Conservation (phyloP, 2,113 vertebrate species). For the Galemys pyrenaicus region DNA sequence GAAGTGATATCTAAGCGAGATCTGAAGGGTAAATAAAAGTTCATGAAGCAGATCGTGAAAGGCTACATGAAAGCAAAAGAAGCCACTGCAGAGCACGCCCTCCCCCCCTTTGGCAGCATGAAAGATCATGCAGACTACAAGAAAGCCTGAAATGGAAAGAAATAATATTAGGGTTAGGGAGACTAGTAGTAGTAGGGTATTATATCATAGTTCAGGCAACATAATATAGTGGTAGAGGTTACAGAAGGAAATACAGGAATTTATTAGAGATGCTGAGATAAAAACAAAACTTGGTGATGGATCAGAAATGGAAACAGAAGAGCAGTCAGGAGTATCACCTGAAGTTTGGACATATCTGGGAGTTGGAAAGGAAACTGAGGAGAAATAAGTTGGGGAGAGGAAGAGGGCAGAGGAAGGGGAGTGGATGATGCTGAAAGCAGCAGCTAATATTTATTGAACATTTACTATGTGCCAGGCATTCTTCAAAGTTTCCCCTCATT, state of each 20-base stretch:
- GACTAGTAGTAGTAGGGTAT: neutral
- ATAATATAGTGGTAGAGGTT: neutral
- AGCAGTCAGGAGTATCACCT: neutral
- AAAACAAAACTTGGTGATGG: neutral
- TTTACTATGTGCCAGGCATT: neutral
- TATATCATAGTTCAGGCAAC: neutral
- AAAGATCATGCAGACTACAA: neutral
- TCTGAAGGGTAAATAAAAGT: neutral
- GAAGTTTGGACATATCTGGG: neutral
- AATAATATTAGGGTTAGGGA: neutral
- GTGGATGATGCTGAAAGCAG: neutral
- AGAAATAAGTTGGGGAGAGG: neutral
- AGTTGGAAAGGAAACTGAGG: neutral
- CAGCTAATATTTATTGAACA: neutral
- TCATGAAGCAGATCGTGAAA: neutral
- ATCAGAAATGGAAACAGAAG: neutral
- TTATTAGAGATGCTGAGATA: neutral
- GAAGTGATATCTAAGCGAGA: neutral
- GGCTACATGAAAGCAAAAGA: neutral
- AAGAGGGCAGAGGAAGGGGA: neutral
- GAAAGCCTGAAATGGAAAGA: neutral
- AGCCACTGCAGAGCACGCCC: neutral
- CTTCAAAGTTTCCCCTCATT: neutral
- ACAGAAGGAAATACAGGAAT: neutral
- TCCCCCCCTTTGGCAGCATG: neutral